Conservation (phyloP, 2,113 vertebrate genomes). For the Chaetura pelagica region DNA sequence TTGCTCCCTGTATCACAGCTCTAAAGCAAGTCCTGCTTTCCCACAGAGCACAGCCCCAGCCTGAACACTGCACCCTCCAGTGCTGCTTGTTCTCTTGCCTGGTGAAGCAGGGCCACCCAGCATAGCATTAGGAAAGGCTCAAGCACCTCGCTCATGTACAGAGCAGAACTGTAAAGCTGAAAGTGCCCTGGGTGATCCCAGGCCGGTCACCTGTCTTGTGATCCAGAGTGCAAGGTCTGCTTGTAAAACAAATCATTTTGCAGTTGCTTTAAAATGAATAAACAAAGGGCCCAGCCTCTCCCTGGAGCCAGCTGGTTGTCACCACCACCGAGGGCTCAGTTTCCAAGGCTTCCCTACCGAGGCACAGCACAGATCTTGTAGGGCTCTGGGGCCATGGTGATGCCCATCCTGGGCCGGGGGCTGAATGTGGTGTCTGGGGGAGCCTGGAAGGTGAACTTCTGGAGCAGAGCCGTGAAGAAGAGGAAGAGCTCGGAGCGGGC, state of each 20-base stretch:
- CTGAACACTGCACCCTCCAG: no score
- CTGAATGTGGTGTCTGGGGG: constrained; percentile 50
- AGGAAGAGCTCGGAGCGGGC: constrained; percentile 86
- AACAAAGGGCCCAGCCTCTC: not conserved
- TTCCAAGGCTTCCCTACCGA: constrained; percentile 27
- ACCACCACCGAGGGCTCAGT: accelerated
- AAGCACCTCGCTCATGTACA: not conserved
- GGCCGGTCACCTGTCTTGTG: not conserved
- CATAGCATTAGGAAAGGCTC: not conserved
- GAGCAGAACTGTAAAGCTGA: accelerated
- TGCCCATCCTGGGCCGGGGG: constrained; percentile 14
- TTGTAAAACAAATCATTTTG: not conserved
- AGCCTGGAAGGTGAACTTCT: constrained; percentile 82
- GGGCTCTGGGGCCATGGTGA: constrained; percentile 47
- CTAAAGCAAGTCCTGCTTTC: not conserved
- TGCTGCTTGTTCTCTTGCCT: not conserved
- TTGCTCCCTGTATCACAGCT: not conserved
- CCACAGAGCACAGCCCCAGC: not conserved
- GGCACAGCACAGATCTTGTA: constrained; percentile 74
- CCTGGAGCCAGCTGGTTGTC: accelerated
- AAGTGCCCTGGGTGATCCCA: not conserved
- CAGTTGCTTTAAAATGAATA: not conserved
- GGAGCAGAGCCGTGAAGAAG: constrained; percentile 82
- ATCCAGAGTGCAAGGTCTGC: accelerated
- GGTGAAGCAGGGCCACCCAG: not conserved